Conservation (phyloP, 1,140 invertebrate species). For the Drosophila lacertosa region DNA sequence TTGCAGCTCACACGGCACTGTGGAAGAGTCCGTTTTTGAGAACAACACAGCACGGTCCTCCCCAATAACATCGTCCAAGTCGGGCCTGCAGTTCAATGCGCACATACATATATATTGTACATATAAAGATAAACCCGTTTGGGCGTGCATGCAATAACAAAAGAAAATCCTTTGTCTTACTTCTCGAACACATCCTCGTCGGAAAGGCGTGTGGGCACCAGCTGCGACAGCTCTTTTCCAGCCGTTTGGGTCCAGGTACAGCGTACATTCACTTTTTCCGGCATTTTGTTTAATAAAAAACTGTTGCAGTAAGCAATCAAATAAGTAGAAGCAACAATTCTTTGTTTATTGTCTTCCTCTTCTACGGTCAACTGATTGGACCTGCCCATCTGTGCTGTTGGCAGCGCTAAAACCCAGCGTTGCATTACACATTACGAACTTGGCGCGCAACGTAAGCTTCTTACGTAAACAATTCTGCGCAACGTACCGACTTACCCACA, state of each 20-base stretch:
- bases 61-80: constrained; percentile 61
- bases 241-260: constrained; percentile 64
- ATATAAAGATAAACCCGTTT: constrained; percentile 50
- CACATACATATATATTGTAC: constrained; percentile 11
- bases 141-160: constrained; percentile 39
- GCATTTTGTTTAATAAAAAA: constrained; percentile 37
- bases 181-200: constrained; percentile 73
- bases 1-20: constrained; percentile 58
- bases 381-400: constrained; percentile 29
- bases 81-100: constrained; percentile 53
- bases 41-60: constrained; percentile 67
- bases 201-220: constrained; percentile 49
- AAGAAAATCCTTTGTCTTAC: constrained; percentile 69
- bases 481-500: constrained; percentile 23
- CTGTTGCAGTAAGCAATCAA: neutral
- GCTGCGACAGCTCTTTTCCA: constrained; percentile 53
- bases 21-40: constrained; percentile 24
- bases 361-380: neutral
- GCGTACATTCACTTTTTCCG: constrained; percentile 44
- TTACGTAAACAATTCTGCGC: constrained; percentile 20
- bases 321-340: constrained; percentile 4
- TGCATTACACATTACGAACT: constrained; percentile 14
- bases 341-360: constrained; percentile 46
- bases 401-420: constrained; percentile 20
- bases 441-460: constrained; percentile 6